A percentile compares a stretch with the other conserved stretches of the same genome.
phyloP scores from a whole-genome alignment of 30 jellyfish, hydroid and myxozoan species.

The Chironex yamaguchii region DNA sequence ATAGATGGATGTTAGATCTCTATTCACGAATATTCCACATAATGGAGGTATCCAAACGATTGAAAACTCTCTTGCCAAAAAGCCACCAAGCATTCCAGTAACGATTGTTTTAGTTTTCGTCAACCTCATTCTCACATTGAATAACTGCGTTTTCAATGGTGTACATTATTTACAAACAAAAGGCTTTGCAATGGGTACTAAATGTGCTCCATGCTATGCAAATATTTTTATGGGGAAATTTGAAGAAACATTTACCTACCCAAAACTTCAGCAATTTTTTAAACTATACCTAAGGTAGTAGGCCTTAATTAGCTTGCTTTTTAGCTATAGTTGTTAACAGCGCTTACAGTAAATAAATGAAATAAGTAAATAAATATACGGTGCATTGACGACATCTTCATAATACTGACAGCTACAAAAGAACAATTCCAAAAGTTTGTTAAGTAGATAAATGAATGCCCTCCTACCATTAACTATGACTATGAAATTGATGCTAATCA shows the following conservation, averaged over 20 bases:
- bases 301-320: too few relatives aligned
- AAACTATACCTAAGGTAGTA: too few relatives aligned
- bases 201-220: constrained; percentile 61
- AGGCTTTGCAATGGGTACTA: constrained; percentile 73
- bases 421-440: constrained; percentile 13
- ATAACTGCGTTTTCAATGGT: constrained; percentile 16
- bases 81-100: too few relatives aligned
- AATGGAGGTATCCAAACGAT: too few relatives aligned
- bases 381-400: constrained; percentile 64
- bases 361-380: too few relatives aligned
- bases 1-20: constrained; percentile 49
- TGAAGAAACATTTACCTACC: constrained; percentile 51
- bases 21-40: too few relatives aligned
- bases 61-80: too few relatives aligned
- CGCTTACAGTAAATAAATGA: too few relatives aligned
- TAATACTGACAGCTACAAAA: constrained; percentile 4
- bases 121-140: constrained; percentile 10
- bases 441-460: constrained; percentile 22
- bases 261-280: too few relatives aligned
- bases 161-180: constrained; percentile 29
- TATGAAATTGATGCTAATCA: constrained; percentile 4
- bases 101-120: too few relatives aligned
- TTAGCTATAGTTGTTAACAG: too few relatives aligned
- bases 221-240: constrained; percentile 45
- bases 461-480: constrained; percentile 39